Conservation (phyloP, 1,140 invertebrate genomes). For the Achroia grisella region DNA sequence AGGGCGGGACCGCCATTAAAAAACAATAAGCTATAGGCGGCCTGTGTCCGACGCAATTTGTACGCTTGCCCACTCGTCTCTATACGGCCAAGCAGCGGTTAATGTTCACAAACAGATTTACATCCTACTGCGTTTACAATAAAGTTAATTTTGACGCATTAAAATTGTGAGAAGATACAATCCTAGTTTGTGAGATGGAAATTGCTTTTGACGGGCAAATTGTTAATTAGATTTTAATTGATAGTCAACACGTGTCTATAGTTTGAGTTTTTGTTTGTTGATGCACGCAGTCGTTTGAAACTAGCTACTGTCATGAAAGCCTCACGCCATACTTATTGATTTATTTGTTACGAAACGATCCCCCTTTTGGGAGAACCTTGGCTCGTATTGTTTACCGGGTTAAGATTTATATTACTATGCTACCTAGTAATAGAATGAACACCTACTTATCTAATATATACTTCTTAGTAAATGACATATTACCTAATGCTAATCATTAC, state of each 20-base stretch:
- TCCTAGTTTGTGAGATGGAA: constrained; percentile 18
- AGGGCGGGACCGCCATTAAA: constrained; percentile 54
- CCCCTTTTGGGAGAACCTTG: too few relatives aligned
- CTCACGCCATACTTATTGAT: too few relatives aligned
- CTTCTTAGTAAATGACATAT: too few relatives aligned
- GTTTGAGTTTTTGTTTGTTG: constrained; percentile 13
- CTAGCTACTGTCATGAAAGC: too few relatives aligned
- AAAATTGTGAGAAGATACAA: neutral
- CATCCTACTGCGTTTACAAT: constrained; percentile 2
- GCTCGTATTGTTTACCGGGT: too few relatives aligned
- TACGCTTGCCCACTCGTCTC: constrained; percentile 41
- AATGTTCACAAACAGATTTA: neutral
- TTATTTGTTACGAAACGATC: too few relatives aligned
- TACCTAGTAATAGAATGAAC: too few relatives aligned
- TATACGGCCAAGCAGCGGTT: constrained; percentile 24
- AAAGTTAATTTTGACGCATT: neutral
- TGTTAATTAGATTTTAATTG: constrained; percentile 54
- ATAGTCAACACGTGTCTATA: constrained; percentile 29
- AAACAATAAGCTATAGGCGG: constrained; percentile 59
- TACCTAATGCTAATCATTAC: too few relatives aligned
- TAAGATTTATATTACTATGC: too few relatives aligned
- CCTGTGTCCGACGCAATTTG: constrained; percentile 57
- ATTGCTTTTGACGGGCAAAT: constrained; percentile 35
- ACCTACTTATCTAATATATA: too few relatives aligned
- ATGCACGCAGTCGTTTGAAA: too few relatives aligned